Base-by-base conservation (phyloP, 2,113 vertebrate genomes). In the Herpetotheres cachinnans region DNA sequence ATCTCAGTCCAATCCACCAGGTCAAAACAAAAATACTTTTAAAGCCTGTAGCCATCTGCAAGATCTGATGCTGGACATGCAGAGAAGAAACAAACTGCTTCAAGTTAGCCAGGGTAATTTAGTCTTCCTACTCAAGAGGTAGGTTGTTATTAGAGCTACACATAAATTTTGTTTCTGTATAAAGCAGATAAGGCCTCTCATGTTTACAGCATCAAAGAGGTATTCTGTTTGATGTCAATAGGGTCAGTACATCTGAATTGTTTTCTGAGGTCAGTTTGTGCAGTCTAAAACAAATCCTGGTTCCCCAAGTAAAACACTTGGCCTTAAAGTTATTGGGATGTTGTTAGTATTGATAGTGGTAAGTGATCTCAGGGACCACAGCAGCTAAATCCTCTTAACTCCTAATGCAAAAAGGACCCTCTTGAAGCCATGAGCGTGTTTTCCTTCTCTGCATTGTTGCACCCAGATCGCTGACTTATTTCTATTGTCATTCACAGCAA, bases 401-500 rank as follows among this genome's bases (percentile, higher is more conserved):
- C 21, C 55, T 24, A 29, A 63, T 30, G 7, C 17, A 21, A 19
- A 70, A 30, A 44, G 14, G 16, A 44, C 13, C 52, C 4, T 52
- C 14, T 30, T 16, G 70, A 85, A 79, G 61, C 61, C 24, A 2
- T 4, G 26, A 46, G 10, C 0, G 0, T 38, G 22, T 46, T 69
- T 81, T 88, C 29, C 30, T 76, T 77, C 62, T 91, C 84, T 80
- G 85, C 46, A 2, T 13, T 83, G 71, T 17, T 4, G 3, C 38
- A 67, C 18, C 8, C 63, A 29, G 65, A 21, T 27, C 0, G 1
- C 54, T 95, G 89, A 96, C 46, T 42, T 73, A 3, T 80, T 78
- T 86, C 59, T 91, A 26, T 95, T 96, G 61, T 94, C 22, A 20
- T 87, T 86, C 50, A 30, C 93, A 99, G 99, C 95, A 99, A 99